phyloP scores from a whole-genome alignment of 2,888 invertebrate species.

The Myopa tessellatipennis region DNA sequence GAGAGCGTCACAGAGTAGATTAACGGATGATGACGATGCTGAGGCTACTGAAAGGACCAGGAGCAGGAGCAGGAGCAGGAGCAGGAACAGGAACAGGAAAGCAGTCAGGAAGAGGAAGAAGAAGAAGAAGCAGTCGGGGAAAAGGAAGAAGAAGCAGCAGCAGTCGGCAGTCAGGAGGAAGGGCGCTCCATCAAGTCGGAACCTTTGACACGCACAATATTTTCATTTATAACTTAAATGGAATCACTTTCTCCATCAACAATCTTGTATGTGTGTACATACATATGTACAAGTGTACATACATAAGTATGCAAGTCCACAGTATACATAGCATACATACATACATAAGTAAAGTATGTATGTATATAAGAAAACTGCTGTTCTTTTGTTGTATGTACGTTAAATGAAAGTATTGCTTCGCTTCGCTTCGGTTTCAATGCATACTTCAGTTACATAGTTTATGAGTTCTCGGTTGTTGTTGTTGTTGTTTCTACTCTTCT shows the following conservation, averaged over 20 bases:
- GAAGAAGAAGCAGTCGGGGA: background rate
- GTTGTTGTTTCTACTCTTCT: background rate
- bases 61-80: background rate
- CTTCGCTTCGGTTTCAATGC: no score
- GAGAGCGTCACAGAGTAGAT: background rate
- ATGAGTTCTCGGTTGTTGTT: background rate
- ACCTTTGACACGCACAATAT: background rate
- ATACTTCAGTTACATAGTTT: background rate
- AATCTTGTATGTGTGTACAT: background rate
- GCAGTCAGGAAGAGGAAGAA: background rate
- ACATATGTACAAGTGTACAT: background rate
- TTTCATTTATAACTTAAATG: background rate
- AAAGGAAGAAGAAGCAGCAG: background rate
- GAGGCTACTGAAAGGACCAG: background rate
- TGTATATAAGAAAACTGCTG: no score
- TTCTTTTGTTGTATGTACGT: no score
- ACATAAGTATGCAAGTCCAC: no score
- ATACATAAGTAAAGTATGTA: no score
- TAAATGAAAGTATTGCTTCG: no score
- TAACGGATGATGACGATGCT: background rate
- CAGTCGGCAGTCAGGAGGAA: background rate
- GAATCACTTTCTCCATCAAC: background rate
- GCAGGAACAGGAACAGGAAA: background rate
- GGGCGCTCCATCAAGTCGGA: slow-evolving; percentile 7
- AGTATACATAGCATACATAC: no score